These are phyloP conservation scores for Cairina moschata DNA, from an alignment of 2,113 vertebrate genomes.

Conservation along the genomic window DNA sequence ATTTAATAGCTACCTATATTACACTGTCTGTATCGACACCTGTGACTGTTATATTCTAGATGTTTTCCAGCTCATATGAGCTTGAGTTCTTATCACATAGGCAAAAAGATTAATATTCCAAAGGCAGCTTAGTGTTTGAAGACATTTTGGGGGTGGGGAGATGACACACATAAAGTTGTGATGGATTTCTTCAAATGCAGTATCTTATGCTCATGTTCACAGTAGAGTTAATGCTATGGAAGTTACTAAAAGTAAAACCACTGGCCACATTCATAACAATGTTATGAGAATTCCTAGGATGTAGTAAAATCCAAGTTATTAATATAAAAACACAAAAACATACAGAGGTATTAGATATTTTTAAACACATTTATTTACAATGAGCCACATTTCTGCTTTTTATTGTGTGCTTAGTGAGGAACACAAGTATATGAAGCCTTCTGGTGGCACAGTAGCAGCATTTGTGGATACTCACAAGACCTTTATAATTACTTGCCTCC, in stretches of 20 bases:
- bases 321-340: neutral
- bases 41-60: slow-evolving; percentile 18
- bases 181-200: neutral
- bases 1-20: slow-evolving; percentile 33
- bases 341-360: neutral
- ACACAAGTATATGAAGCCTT: neutral
- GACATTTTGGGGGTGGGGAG: neutral
- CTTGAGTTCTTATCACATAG: neutral
- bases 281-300: neutral
- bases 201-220: neutral
- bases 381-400: neutral
- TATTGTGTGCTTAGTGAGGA: neutral
- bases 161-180: neutral
- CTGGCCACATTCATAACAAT: neutral
- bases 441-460: neutral
- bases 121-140: neutral
- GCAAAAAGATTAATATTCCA: neutral
- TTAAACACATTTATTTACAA: neutral
- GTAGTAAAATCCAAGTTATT: neutral
- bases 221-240: neutral
- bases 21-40: slow-evolving; percentile 30
- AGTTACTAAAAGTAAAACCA: neutral
- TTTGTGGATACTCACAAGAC: neutral
- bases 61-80: slow-evolving; percentile 6
- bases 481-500: neutral